Evolutionary conservation across 2,113 vertebrate genomes (phyloP).

Genomic region (Nanorana parkeri): DNA sequence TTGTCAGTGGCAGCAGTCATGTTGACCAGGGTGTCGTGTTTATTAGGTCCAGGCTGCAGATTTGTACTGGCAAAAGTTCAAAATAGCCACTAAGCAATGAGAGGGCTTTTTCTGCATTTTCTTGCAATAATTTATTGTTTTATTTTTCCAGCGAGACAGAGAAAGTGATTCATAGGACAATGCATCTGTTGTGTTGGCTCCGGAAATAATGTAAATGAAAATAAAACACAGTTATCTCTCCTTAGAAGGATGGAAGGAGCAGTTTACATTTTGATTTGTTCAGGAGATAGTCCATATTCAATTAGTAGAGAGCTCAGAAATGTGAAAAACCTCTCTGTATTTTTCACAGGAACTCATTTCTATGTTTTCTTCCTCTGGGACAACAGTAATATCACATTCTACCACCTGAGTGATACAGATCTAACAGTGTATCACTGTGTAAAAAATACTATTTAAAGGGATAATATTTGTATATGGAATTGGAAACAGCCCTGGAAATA

Average conservation of each 20-base stretch:
- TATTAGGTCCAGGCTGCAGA: constrained; percentile 35
- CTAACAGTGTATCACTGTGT: not conserved
- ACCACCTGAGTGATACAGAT: constrained; percentile 16
- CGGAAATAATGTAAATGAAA: constrained; percentile 30
- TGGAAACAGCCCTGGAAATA: too few species aligned
- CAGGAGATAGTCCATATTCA: constrained; percentile 13
- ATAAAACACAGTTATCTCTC: constrained; percentile 24
- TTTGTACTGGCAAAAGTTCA: constrained; percentile 8
- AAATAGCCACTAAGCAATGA: not conserved
- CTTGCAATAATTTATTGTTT: constrained; percentile 21
- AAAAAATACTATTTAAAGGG: not conserved
- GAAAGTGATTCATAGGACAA: constrained; percentile 37
- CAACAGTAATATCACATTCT: constrained; percentile 10
- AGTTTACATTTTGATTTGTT: constrained; percentile 23
- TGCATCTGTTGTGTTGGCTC: constrained; percentile 19
- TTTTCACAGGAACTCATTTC: constrained; percentile 24
- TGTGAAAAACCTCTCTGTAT: constrained; percentile 18
- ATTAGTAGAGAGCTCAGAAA: constrained; percentile 25
- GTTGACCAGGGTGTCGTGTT: constrained; percentile 32
- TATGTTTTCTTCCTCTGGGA: constrained; percentile 43
- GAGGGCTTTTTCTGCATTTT: constrained; percentile 6
- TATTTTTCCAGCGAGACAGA: constrained; percentile 26
- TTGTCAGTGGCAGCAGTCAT: constrained; percentile 4
- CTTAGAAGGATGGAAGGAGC: constrained; percentile 13
- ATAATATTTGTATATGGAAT: too few species aligned